Evolutionary conservation across 2,113 vertebrate genomes (phyloP), one percentile per base, ranked within the genome.

Genomic region (Archilochus colubris): DNA sequence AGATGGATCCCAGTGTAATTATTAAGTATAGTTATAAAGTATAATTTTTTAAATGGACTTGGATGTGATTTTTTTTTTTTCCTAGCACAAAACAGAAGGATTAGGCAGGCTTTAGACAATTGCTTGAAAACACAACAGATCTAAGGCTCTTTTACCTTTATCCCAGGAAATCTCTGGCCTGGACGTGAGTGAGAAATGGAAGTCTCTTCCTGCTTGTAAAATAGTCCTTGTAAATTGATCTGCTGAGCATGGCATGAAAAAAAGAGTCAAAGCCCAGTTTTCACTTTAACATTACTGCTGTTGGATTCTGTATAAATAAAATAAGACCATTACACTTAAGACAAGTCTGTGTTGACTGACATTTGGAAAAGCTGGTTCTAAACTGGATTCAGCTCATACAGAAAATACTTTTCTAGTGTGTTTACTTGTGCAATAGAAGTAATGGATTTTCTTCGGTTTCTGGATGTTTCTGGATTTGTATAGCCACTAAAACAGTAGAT

Each of bases 81-180:
- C 89, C 94, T 82, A 91, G 88, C 69, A 85, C 82, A 93, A 97
- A 98, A 98, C 95, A 97, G 97, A 97, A 96, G 94, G 96, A 98
- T 98, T 98, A 98, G 96, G 96, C 88, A 96, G 96, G 95, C 93
- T 98, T 99, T 98, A 91, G 92, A 97, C 46, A 92, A 98, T 95
- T 95, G 76, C 74, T 61, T 86, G 94, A 94, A 97, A 98, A 97
- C 87, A 95, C 89, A 97, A 94, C 67, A 94, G 88, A 97, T 96
- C 91, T 96, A 94, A 94, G 31, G 23, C 95, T 96, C 87, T 98
- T 98, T 98, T 93, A 98, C 98, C 92, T 98, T 97, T 93, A 92
- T 98, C 97, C 97, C 73, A 95, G 93, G 96, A 97, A 98, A 98
- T 97, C 97, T 97, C 93, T 81, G 62, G 59, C 64, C 38, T 94